A percentile compares a stretch with the other conserved stretches of the same genome.
phyloP scores from a whole-genome alignment of 1,140 invertebrate species.

The Vollenhovia emeryi region DNA sequence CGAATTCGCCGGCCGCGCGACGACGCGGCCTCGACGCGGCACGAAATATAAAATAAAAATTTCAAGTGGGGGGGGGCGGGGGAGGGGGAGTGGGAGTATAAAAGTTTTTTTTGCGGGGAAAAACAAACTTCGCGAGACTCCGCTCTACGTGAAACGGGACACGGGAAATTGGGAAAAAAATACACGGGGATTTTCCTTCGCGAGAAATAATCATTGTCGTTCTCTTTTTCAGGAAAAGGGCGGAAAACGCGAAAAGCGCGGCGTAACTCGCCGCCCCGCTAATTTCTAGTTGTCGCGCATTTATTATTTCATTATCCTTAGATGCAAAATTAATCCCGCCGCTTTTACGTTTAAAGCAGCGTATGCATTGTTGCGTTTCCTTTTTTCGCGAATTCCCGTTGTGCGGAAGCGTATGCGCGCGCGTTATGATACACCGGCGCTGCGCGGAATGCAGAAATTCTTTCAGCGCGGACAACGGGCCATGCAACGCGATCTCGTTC shows the following conservation, averaged over 20 bases:
- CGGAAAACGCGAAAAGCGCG: not conserved
- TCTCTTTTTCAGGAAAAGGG: not conserved
- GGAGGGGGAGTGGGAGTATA: too few relatives aligned
- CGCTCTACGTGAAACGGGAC: constrained; percentile 6
- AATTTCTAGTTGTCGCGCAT: constrained; percentile 23
- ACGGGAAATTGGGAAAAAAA: constrained; percentile 29
- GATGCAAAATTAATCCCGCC: constrained; percentile 13
- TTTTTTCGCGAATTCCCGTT: not conserved
- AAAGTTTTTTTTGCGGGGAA: constrained; percentile 9
- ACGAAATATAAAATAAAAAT: constrained; percentile 58
- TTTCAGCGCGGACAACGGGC: not conserved
- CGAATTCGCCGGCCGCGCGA: constrained; percentile 35
- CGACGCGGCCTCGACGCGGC: not conserved
- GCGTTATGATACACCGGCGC: not conserved
- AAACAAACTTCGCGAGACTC: constrained; percentile 43
- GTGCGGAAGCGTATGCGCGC: not conserved
- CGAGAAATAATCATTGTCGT: constrained; percentile 26
- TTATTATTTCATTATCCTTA: constrained; percentile 34
- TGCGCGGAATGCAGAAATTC: not conserved
- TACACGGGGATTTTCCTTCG: constrained; percentile 27
- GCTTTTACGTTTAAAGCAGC: constrained; percentile 23
- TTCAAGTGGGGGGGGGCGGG: constrained; percentile 29
- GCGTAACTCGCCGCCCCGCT: not conserved
- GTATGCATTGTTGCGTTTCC: constrained; percentile 20
- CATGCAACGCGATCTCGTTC: not conserved